Evolutionary conservation across 2,113 vertebrate species (phyloP), one percentile per base, ranked within the genome.

Genomic region (Eulacestoma nigropectus): DNA sequence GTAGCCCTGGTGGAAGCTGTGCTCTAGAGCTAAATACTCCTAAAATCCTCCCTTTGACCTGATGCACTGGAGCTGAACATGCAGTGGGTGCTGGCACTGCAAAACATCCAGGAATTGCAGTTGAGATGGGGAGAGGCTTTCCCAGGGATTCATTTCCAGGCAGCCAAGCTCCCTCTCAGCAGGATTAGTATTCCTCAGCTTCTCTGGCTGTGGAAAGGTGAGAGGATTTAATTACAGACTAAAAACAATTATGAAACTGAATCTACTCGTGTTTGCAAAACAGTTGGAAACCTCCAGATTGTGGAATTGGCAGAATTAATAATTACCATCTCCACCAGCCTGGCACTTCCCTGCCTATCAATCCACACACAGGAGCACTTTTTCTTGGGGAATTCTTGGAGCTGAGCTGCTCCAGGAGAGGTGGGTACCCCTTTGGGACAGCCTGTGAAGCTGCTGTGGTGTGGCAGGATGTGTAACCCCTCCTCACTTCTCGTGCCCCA

Each of bases 201-300:
- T 22, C 90, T 39, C 44, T 15, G 21, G 33, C 93, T 87, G 65
- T 44, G 49, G 84, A 85, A 94, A 94, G 87, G 89, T 83, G 95
- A 86, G 70, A 41, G 84, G 75, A 95, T 83, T 95, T 86, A 89
- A 95, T 91, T 77, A 69, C 53, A 49, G 30, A 18, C 67, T 50
- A 11, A 62, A 93, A 94, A 47, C 69, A 87, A 82, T 73, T 29
- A 60, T 26, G 87, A 82, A 82, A 87, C 42, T 29, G 62, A 93
- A 79, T 60, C 75, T 39, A 49, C 39, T 75, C 0, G 0, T 75
- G 77, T 94, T 93, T 89, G 84, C 77, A 78, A 91, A 91, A 89
- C 62, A 79, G 90, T 76, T 21, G 46, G 70, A 93, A 92, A 57
- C 26, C 70, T 90, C 81, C 88, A 59, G 55, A 15, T 19, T 44